These are phyloP conservation scores for Mongoloraphidia duomilia DNA, from an alignment of 2,888 invertebrate genomes.

Conservation along the genomic window DNA sequence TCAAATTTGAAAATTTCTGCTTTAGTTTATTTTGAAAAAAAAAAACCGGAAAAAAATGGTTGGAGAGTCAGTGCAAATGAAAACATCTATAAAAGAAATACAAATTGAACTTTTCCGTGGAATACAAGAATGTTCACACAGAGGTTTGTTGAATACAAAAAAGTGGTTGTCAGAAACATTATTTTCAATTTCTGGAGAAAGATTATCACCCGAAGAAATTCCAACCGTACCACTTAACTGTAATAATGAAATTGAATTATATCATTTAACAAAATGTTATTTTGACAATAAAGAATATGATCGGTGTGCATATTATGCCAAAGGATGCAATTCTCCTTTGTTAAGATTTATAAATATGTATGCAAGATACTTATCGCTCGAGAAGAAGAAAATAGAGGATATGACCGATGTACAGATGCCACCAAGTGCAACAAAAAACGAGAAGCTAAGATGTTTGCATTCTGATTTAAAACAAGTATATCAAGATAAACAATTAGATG, in stretches of 20 bases:
- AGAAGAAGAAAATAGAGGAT: conserved; percentile 79
- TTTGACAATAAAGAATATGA: conserved; percentile 88
- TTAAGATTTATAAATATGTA: conserved; percentile 75
- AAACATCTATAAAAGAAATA: conserved; percentile 41
- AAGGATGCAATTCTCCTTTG: conserved; percentile 52
- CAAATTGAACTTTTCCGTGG: conserved; percentile 49
- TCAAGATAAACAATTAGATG: conserved; percentile 55
- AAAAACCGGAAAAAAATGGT: conserved; percentile 8
- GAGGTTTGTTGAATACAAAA: conserved; percentile 65
- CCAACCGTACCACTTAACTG: conserved; percentile 32
- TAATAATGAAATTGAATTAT: conserved; percentile 53
- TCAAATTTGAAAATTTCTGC: background rate
- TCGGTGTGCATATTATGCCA: conserved; percentile 66
- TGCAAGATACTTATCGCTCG: conserved; percentile 74
- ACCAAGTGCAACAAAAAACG: conserved; percentile 38
- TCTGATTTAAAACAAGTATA: conserved; percentile 42
- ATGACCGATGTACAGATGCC: conserved; percentile 45
- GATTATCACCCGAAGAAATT: conserved; percentile 38
- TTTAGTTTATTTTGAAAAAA: background rate
- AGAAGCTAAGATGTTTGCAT: conserved; percentile 39
- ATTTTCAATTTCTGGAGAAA: conserved; percentile 55
- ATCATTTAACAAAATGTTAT: conserved; percentile 69
- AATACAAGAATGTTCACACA: conserved; percentile 58
- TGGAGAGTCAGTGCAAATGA: conserved; percentile 18
- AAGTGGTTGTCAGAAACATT: conserved; percentile 85